Evolutionary conservation across 2,113 vertebrate genomes (phyloP).

Genomic region (Microtus pennsylvanicus): DNA sequence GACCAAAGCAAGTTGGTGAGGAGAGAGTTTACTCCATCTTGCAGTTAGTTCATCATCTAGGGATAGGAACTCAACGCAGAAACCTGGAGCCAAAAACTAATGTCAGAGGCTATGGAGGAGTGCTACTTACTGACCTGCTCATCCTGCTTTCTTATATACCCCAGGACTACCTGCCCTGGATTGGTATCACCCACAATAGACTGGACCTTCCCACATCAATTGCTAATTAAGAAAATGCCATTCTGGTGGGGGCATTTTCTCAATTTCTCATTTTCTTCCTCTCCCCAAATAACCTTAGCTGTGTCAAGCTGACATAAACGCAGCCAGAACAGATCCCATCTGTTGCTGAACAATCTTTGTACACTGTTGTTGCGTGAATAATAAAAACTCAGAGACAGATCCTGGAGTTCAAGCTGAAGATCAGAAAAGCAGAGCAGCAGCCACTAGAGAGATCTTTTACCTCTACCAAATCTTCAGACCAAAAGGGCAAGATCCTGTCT

Average conservation of each 20-base stretch:
- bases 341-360: background rate
- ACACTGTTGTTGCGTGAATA: background rate
- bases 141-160: background rate
- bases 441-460: too few species aligned
- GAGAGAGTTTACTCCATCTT: background rate
- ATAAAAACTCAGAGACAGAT: too few species aligned
- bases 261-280: background rate
- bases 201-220: background rate
- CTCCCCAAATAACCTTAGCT: background rate
- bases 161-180: background rate
- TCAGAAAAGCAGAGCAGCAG: too few species aligned
- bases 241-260: background rate
- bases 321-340: background rate
- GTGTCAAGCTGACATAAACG: background rate
- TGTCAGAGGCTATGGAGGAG: background rate
- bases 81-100: background rate
- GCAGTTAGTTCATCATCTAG: background rate
- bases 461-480: too few species aligned
- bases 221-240: background rate
- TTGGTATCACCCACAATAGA: background rate
- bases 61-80: background rate
- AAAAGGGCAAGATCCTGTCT: too few species aligned
- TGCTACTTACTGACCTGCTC: background rate
- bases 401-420: too few species aligned
- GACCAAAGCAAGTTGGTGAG: background rate